A percentile compares a stretch with the other conserved stretches of the same genome.
phyloP scores from a whole-genome alignment of 35 echinoderm and acorn worm genomes.

The Hemicentrotus pulcherrimus region DNA sequence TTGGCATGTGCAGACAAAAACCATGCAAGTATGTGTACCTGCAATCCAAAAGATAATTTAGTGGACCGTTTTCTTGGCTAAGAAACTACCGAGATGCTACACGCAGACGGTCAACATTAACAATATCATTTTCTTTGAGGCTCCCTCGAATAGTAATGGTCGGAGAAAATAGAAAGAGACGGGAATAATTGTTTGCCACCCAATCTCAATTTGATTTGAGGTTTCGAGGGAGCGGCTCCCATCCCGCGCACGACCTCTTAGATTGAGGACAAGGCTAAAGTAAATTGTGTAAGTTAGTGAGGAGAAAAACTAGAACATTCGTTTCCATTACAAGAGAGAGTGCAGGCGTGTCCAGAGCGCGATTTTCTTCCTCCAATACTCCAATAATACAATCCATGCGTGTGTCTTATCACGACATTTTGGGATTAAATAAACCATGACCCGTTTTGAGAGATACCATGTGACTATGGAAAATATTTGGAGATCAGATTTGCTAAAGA shows the following conservation, averaged over 20 bases:
- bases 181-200: background rate
- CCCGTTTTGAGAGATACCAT: too few species aligned
- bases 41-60: background rate
- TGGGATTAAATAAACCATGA: background rate
- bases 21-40: background rate
- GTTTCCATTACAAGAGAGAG: background rate
- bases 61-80: background rate
- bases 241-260: background rate
- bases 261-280: conserved; percentile 2
- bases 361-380: background rate
- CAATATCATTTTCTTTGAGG: background rate
- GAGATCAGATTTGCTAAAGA: too few species aligned
- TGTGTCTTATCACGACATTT: background rate
- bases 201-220: background rate
- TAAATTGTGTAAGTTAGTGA: background rate
- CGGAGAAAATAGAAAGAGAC: background rate
- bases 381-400: background rate
- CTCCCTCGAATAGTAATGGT: background rate
- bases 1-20: background rate
- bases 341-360: background rate
- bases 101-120: background rate
- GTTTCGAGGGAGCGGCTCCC: background rate
- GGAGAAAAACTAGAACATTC: background rate
- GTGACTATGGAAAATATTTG: too few species aligned
- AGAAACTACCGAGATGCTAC: background rate